Evolutionary conservation across 2,888 invertebrate species (phyloP), one percentile per base, ranked within the genome.

Genomic region (Idaea dimidiata): DNA sequence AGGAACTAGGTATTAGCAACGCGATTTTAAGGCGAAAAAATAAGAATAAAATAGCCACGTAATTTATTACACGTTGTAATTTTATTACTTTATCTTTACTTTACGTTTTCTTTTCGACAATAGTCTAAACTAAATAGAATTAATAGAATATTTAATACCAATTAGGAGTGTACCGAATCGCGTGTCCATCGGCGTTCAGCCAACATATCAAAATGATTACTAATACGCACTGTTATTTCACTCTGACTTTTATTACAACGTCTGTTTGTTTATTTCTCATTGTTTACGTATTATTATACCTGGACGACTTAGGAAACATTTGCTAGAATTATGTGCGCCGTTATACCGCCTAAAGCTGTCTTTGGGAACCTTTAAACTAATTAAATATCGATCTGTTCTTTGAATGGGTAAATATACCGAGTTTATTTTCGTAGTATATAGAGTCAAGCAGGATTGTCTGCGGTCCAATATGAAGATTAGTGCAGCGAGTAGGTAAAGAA

Each of bases 101-200:
- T n/a, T n/a, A n/a, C n/a, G n/a, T n/a, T n/a, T 24, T 24, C 24
- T 5, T 24, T 24, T 24, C 24, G 24, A 24, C n/a, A n/a, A n/a
- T n/a, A n/a, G n/a, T n/a, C n/a, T n/a, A 24, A 24, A 5, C 24
- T 24, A 24, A 24, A 24, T 24, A 24, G 24, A 24, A 24, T 5
- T 3, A 24, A 24, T 24, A 8, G 6, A 43, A 43, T 43, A 43
- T 43, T 43, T 14, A 0, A 43, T 43, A 43, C 43, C 43, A 43
- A 8, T 43, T 43, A 43, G 43, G 43, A 43, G 8, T 10, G 43
- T 43, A 43, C 43, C 43, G 43, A 43, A 43, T 84, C 78, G 84
- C 84, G 84, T 85, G 84, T 76, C 71, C 73, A 66, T 73, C 73
- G 74, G 80, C 78, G 83, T 79, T 84, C 78, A 76, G 72, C 75